Evolutionary conservation across 1,140 invertebrate genomes (phyloP).

Genomic region (Drosophila aff.): DNA sequence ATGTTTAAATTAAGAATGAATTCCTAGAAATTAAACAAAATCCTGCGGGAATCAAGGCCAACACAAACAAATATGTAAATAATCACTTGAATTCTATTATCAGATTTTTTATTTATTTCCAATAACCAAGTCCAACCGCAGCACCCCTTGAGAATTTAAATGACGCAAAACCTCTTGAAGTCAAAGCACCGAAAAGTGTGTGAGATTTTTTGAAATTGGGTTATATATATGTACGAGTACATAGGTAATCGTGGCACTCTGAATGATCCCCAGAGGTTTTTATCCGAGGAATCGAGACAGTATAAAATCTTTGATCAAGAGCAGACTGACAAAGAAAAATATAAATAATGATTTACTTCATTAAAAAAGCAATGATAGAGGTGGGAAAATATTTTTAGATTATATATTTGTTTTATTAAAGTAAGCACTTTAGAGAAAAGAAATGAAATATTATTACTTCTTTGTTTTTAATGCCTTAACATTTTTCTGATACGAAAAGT

Average conservation of each 20-base stretch:
- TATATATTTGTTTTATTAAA: too few species aligned
- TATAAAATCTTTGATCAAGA: constrained; percentile 1
- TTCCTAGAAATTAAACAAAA: background rate
- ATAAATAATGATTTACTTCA: background rate
- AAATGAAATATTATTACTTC: too few species aligned
- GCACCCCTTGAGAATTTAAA: constrained; percentile 11
- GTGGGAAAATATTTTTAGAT: background rate
- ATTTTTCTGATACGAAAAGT: too few species aligned
- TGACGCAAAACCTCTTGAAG: constrained; percentile 36
- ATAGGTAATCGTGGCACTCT: constrained; percentile 29
- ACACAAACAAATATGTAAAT: background rate
- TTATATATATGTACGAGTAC: background rate
- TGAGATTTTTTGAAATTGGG: constrained; percentile 5
- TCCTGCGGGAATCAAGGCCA: constrained; percentile 5
- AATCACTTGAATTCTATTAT: background rate
- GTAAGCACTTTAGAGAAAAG: too few species aligned
- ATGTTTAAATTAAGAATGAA: background rate
- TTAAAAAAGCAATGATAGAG: background rate
- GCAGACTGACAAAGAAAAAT: background rate
- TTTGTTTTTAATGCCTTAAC: too few species aligned
- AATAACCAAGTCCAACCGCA: background rate
- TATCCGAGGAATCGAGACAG: background rate
- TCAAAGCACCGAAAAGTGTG: constrained; percentile 1
- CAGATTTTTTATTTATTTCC: background rate
- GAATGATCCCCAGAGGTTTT: background rate